Evolutionary conservation across 2,113 vertebrate species (phyloP), one percentile per base, ranked within the genome.

Genomic region (Takifugu bimaculatus): DNA sequence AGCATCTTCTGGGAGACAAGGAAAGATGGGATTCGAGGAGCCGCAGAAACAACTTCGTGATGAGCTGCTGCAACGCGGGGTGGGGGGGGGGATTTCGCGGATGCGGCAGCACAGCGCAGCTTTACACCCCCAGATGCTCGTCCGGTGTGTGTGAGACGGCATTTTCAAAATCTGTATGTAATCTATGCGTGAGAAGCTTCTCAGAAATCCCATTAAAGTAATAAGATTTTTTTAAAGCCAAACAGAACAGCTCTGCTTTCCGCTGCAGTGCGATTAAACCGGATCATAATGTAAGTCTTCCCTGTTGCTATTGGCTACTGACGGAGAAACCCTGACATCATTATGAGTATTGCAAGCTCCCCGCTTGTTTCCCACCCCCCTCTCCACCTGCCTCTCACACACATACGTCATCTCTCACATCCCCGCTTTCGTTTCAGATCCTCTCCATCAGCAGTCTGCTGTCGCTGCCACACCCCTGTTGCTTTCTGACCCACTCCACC

Each of bases 281-380:
- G 45, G 49, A 64, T 50, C 2, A 35, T 54, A 50, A 48, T 14
- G 56, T 11, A 28, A 29, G 7, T 69, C 7, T 3, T 62, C 42
- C 50, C 58, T 48, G 63, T 74, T 72, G 71, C 63, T 53, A 64
- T 51, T 50, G 26, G 68, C 55, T 55, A 50, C 73, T 45, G 50
- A 29, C 52, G 26, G 9, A 14, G 39, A 14, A 14, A 55, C 13
- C 27, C 13, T 54, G 13, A 54, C 29, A 27, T 65, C 44, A 42
- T 32, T 58, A 39, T 10, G 28, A 32, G 27, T 35, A 28, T 53
- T 57, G 25, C 13, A 39, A 59, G 26, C 45, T 0, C 43, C 20
- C 60, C 51, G 44, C 58, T 56, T 9, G 4, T 47, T 65, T 67
- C 28, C 50, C 48, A 0, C 54, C 65, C 59, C 14, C 5, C 9